Evolutionary conservation across 1,140 invertebrate species (phyloP), one percentile per base, ranked within the genome.

Genomic region (Drosophila mauritiana): DNA sequence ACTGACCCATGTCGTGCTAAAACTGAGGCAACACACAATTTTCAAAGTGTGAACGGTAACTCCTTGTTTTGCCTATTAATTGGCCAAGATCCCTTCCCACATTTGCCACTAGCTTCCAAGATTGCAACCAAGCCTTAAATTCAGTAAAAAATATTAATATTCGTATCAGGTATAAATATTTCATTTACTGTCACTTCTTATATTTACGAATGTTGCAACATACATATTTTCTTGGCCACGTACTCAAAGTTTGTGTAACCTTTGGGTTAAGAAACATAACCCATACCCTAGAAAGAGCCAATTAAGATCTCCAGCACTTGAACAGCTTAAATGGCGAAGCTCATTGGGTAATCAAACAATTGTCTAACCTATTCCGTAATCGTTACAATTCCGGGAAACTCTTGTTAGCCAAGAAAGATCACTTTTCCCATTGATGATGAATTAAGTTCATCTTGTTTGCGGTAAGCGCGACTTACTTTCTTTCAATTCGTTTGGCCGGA

Each of bases 381-480:
- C 20, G 27, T 13, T 42, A 34, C 64, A 22, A 67, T 68, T 36
- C 46, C 12, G 20, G 64, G 42, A 39, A 49, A 25, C 43, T 39
- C 42, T 63, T 25, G 53, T 61, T 52, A 52, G 34, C 15, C 0
- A 1, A 58, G 31, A 10, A 27, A 68, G 25, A 22, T 40, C 46
- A 17, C 31, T 49, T n/a, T 42, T 37, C 27, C 45, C 45, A 25
- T 27, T 51, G 46, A 52, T 36, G 61, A 34, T 43, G 61, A 25
- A 39, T 69, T 68, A 55, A 55, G 20, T 55, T 31, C 20, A 27
- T 15, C 67, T 69, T 46, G 65, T 56, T 70, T 69, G 67, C 22
- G 49, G 64, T 57, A 15, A 65, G 15, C 13, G 58, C 49, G 27
- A 46, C 25, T 64, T 56, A 31, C 42, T 39, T 69, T 70, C 58